These are phyloP conservation scores for Micronisus gabar DNA, from an alignment of 2,113 vertebrate species.

Conservation along the genomic window DNA sequence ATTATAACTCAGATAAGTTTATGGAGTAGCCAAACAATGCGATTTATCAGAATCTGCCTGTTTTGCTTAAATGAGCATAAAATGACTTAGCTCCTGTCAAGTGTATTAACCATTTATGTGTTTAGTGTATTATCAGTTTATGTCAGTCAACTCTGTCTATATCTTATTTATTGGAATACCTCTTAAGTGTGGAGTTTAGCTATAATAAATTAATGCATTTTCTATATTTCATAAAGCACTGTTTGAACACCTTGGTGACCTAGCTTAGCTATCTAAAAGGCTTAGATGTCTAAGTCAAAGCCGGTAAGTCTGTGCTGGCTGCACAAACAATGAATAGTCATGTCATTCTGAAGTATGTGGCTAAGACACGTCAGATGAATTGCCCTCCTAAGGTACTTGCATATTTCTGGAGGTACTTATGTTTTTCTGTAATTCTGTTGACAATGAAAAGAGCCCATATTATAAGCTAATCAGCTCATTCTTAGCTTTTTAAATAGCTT, in stretches of 20 bases:
- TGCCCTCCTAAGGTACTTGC: neutral
- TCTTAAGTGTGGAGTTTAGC: neutral
- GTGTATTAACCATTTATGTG: neutral
- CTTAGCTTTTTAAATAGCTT: neutral
- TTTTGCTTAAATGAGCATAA: neutral
- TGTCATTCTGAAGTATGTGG: neutral
- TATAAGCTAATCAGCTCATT: neutral
- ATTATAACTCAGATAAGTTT: neutral
- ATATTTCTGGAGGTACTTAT: neutral
- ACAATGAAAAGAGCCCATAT: neutral
- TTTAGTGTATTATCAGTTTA: neutral
- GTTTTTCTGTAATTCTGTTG: neutral
- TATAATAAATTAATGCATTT: neutral
- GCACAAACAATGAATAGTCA: neutral
- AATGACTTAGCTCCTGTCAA: neutral
- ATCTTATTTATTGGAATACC: neutral
- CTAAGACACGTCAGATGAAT: neutral
- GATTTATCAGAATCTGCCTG: neutral
- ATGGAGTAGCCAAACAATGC: neutral
- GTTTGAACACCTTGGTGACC: neutral
- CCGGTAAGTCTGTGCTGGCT: neutral
- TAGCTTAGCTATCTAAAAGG: neutral
- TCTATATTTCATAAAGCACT: neutral
- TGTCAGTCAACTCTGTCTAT: neutral
- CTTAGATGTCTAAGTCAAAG: neutral